These are phyloP conservation scores for Chiloscyllium plagiosum DNA, from an alignment of 2,113 vertebrate species.

Conservation along the genomic window DNA sequence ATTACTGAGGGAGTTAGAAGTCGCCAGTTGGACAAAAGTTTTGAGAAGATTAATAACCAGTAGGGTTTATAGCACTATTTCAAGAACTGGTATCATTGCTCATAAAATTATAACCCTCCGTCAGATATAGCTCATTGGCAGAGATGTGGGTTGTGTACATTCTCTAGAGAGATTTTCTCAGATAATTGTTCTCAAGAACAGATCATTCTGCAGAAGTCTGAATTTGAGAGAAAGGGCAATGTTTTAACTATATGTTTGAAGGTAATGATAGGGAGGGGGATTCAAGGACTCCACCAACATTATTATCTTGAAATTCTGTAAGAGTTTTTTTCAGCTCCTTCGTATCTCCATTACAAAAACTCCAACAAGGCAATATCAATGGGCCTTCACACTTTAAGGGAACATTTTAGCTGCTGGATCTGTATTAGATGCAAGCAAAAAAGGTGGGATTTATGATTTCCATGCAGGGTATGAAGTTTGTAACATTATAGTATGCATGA, in stretches of 20 bases:
- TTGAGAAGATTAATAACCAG: neutral
- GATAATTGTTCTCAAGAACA: slow-evolving; percentile 8
- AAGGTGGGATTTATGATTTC: no score
- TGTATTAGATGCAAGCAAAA: no score
- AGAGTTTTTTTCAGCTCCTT: neutral
- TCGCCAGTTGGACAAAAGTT: neutral
- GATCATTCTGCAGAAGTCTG: neutral
- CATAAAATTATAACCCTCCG: neutral
- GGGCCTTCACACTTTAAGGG: neutral
- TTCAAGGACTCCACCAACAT: neutral
- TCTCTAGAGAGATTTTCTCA: neutral
- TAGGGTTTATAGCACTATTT: neutral
- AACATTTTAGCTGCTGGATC: no score
- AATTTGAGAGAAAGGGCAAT: neutral
- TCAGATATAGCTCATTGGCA: neutral
- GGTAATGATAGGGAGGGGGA: neutral
- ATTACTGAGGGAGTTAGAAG: neutral
- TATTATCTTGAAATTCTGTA: neutral
- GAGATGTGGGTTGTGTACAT: neutral
- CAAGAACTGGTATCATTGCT: neutral
- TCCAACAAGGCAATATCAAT: neutral
- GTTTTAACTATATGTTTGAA: neutral
- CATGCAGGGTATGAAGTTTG: no score
- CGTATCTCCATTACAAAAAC: neutral
- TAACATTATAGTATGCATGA: no score